Evolutionary conservation across 1,140 invertebrate species (phyloP).

Genomic region (Daktulosphaira vitifoliae): DNA sequence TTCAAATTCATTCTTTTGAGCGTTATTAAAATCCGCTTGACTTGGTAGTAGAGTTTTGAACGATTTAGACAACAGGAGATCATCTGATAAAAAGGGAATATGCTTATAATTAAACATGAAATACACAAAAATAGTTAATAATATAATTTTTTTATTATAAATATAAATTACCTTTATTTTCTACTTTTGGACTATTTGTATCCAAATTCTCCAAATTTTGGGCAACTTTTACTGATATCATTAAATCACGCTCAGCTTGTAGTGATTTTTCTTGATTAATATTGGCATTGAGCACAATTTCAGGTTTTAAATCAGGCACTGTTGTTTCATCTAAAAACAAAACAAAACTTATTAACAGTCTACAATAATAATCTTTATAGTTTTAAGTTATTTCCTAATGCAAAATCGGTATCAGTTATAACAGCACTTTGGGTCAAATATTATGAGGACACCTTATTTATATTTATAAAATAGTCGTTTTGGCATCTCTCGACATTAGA

Average conservation of each 20-base stretch:
- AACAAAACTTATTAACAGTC: slow-evolving; percentile 46
- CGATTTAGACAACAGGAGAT: slow-evolving; percentile 44
- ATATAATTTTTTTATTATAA: too few relatives aligned
- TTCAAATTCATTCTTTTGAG: slow-evolving; percentile 31
- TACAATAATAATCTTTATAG: slow-evolving; percentile 16
- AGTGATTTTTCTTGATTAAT: slow-evolving; percentile 43
- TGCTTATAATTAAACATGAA: too few relatives aligned
- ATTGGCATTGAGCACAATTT: slow-evolving; percentile 41
- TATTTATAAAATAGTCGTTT: too few relatives aligned
- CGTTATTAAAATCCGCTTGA: slow-evolving; percentile 47
- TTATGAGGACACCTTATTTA: too few relatives aligned
- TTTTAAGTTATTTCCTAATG: too few relatives aligned
- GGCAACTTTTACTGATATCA: slow-evolving; percentile 45
- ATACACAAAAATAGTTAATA: too few relatives aligned
- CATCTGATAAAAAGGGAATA: slow-evolving; percentile 12
- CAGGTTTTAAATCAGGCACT: neutral
- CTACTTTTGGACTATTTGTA: slow-evolving; percentile 34
- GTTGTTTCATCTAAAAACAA: slow-evolving; percentile 47
- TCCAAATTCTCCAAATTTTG: slow-evolving; percentile 43
- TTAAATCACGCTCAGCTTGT: slow-evolving; percentile 40
- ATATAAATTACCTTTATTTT: slow-evolving; percentile 34
- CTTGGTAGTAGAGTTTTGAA: slow-evolving; percentile 49
- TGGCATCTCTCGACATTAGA: too few relatives aligned
- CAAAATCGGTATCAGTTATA: too few relatives aligned
- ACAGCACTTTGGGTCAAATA: too few relatives aligned